Conservation (phyloP, 2,113 vertebrate species). For the Tachycineta bicolor region DNA sequence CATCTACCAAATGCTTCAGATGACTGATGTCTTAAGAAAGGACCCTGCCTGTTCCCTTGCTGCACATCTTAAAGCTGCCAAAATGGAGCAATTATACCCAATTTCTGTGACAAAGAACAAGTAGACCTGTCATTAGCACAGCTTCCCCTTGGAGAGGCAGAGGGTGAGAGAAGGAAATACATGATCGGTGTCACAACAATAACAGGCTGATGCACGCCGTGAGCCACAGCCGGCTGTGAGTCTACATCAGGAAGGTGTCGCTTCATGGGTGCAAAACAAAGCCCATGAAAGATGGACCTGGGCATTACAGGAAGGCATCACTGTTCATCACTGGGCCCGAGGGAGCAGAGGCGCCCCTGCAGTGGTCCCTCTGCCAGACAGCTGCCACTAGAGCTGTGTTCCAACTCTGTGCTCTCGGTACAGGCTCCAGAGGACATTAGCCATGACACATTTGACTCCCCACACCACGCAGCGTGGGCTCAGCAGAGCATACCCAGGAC, state of each 20-base stretch:
- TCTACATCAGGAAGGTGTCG: background rate
- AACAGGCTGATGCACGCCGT: background rate
- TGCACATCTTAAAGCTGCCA: background rate
- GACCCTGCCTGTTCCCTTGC: constrained; percentile 14
- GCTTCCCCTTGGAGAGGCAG: constrained; percentile 24
- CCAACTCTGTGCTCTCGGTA: background rate
- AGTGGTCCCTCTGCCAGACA: background rate
- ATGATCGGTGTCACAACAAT: constrained; percentile 6
- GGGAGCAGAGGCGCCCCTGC: background rate
- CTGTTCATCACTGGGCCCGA: background rate
- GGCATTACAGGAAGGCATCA: background rate
- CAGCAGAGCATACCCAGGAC: background rate
- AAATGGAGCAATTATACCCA: constrained; percentile 58
- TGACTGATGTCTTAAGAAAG: constrained; percentile 37
- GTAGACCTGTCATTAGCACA: constrained; percentile 36
- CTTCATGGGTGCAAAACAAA: accelerated
- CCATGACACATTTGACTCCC: background rate
- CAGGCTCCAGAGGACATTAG: background rate
- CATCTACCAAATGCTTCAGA: constrained; percentile 24
- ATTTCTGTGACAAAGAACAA: constrained; percentile 39
- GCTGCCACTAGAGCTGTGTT: accelerated
- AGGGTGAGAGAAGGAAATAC: constrained; percentile 37
- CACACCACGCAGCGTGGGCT: background rate
- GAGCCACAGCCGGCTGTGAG: background rate
- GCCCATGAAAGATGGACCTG: background rate